Percentiles rank a stretch among this genome's conserved stretches.
These are phyloP conservation scores for Andricus quercusramuli DNA, from an alignment of 2,888 invertebrate genomes.

Conservation along the genomic window DNA sequence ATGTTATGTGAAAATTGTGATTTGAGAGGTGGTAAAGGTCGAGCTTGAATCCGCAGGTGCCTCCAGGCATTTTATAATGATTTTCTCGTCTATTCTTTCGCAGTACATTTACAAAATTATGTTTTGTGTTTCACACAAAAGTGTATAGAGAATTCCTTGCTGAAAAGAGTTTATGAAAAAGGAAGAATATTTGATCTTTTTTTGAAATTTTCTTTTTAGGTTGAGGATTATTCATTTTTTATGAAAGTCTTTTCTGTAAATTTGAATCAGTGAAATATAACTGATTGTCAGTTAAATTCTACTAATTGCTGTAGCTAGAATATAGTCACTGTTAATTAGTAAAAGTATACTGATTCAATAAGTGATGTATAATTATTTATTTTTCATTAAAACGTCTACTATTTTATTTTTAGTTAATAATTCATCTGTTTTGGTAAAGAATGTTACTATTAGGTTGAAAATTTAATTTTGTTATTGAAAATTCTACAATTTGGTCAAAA, in stretches of 20 bases:
- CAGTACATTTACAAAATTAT: conserved; percentile 12
- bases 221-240: background rate
- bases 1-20: background rate
- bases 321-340: no score
- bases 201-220: background rate
- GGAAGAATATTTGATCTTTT: background rate
- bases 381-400: no score
- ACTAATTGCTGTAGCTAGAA: no score
- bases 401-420: no score
- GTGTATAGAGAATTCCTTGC: background rate
- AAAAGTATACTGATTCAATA: no score
- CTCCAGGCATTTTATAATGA: conserved; percentile 7
- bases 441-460: no score
- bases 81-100: background rate
- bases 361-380: no score
- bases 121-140: background rate
- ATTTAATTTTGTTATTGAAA: no score
- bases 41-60: background rate
- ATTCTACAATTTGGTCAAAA: no score
- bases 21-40: background rate
- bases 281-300: no score
- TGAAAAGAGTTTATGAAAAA: background rate
- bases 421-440: no score
- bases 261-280: no score
- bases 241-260: background rate